A percentile compares a stretch with the other conserved stretches of the same genome.
Evolutionary conservation across 1,140 invertebrate species (phyloP).

Genomic region (Cyclina sinensis): DNA sequence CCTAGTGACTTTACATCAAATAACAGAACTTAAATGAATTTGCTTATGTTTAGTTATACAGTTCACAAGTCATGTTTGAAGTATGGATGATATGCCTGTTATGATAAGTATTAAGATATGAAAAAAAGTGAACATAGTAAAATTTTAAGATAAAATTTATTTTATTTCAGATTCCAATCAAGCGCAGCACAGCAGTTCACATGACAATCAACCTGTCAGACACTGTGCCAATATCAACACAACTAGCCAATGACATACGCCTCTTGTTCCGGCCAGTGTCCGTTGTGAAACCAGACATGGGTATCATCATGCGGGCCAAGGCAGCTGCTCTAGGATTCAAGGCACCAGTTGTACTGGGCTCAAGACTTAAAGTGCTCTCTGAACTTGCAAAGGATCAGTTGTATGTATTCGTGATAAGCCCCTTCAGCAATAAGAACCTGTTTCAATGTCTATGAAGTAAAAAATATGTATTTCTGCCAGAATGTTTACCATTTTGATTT

Average conservation of each 20-base stretch:
- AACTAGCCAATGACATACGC: constrained; percentile 80
- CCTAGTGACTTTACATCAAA: too few relatives aligned
- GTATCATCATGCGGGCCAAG: constrained; percentile 83
- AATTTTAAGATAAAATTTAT: too few relatives aligned
- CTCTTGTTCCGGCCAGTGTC: constrained; percentile 84
- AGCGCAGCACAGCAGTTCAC: constrained; percentile 80
- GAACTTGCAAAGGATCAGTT: constrained; percentile 84
- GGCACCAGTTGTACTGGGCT: constrained; percentile 81
- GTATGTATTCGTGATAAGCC: constrained; percentile 83
- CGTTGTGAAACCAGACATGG: constrained; percentile 83
- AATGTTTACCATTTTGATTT: too few relatives aligned
- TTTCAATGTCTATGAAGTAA: too few relatives aligned
- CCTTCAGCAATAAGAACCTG: too few relatives aligned
- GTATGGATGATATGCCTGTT: too few relatives aligned
- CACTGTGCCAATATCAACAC: constrained; percentile 38
- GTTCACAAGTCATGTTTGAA: too few relatives aligned
- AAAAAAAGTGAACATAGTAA: too few relatives aligned
- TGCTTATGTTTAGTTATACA: too few relatives aligned
- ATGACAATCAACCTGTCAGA: constrained; percentile 79
- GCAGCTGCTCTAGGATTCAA: constrained; percentile 84
- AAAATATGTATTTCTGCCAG: too few relatives aligned
- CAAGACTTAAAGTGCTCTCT: constrained; percentile 82
- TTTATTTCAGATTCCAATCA: constrained; percentile 79
- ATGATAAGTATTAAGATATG: too few relatives aligned
- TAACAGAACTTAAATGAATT: too few relatives aligned